Base-by-base conservation (phyloP, 2,888 invertebrate genomes). In the Lithophane leautieri region DNA sequence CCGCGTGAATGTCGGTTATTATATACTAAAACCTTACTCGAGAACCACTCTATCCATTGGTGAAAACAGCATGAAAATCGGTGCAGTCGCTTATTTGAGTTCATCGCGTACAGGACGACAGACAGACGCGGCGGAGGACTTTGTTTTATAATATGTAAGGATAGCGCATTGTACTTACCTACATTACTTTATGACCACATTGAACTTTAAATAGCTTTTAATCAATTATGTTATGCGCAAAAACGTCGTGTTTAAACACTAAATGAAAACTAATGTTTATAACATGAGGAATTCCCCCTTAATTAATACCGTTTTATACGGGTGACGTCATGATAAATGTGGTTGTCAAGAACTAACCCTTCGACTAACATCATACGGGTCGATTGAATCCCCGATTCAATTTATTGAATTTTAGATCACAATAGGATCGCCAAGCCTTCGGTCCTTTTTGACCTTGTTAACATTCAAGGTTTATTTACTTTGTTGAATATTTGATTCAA, bases 381-480 rank as follows among this genome's bases (percentile, higher is more conserved):
- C 74, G 79, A 87, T 80, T 76, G 70, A 42, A 70, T 75, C 67
- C 71, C 76, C 72, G 72, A 80, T 87, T 81, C 74, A 83, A 78
- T 86, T 78, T 70, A 77, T 81, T 78, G 81, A 86, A 83, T 73
- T 87, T 83, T 76, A 76, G 61, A 80, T 77, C 75, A 84, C 78
- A 83, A 83, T 80, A 62, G 78, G 63, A 74, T 75, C 70, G 66
- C 67, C 79, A 82, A 76, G 79, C 86, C 86, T 75, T 70, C 85
- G 66, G 58, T 81, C 79, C 70, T 78, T 76, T 78, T 73, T 79
- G 81, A 87, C 84, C 86, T 81, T 86, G 75, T 84, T 86, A 79
- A 75, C 81, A 78, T 86, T 87, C 81, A 82, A 87, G 82, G 81
- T 67, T 70, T 81, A 80, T 79, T 79, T 87, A 81, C 70, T 77